Evolutionary conservation across 2,113 vertebrate species (phyloP).

Genomic region (Nothocercus nigrocapillus): DNA sequence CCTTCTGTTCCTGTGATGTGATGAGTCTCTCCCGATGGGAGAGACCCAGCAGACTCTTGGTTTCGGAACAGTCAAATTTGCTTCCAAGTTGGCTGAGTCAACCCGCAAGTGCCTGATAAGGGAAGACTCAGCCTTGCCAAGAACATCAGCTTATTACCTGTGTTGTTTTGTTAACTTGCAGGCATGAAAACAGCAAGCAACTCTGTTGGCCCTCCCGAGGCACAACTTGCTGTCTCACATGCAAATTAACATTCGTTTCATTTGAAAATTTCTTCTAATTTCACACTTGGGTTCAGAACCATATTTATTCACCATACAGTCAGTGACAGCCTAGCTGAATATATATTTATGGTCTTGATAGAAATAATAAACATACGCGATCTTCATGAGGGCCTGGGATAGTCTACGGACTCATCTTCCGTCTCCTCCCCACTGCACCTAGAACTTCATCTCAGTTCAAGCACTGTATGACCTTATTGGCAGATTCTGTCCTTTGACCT

Average conservation of each 20-base stretch:
- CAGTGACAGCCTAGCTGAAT: background rate
- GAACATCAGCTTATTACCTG: background rate
- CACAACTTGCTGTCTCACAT: background rate
- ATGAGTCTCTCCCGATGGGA: rapidly evolving
- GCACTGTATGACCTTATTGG: background rate
- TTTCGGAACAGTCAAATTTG: background rate
- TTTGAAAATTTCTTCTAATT: background rate
- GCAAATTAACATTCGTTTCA: background rate
- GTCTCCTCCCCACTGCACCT: background rate
- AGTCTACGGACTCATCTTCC: background rate
- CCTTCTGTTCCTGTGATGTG: background rate
- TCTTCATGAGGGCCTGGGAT: background rate
- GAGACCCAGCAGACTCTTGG: background rate
- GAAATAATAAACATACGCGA: background rate
- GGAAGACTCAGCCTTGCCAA: background rate
- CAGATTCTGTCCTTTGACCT: background rate
- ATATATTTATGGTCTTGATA: background rate
- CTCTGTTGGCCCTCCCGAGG: background rate
- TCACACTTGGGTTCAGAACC: background rate
- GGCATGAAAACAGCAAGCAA: background rate
- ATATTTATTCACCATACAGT: background rate
- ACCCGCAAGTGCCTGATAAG: background rate
- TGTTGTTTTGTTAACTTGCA: background rate
- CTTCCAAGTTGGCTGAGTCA: background rate
- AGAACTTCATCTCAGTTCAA: background rate